phyloP scores from a whole-genome alignment of 2,113 vertebrate genomes.

The Machaerirhynchus nigripectus region DNA sequence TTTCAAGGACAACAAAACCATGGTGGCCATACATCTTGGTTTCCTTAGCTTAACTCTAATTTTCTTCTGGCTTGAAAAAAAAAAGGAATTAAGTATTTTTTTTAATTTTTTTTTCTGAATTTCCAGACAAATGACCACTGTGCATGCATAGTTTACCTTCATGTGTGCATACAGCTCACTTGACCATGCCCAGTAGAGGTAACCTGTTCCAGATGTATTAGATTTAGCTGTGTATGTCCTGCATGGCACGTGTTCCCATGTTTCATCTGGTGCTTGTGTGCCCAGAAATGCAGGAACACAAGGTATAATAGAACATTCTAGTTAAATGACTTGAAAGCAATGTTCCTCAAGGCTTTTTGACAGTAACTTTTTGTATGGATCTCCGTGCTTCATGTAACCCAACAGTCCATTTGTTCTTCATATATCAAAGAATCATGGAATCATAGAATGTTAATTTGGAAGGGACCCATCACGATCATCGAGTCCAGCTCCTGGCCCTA shows the following conservation, averaged over 20 bases:
- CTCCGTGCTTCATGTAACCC: background rate
- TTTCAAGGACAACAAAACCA: background rate
- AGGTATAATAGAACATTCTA: background rate
- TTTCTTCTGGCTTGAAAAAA: background rate
- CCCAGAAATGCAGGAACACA: fast-evolving
- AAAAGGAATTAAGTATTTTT: background rate
- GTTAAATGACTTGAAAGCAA: background rate
- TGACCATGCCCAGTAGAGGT: background rate
- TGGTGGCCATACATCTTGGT: background rate
- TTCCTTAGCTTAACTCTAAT: background rate
- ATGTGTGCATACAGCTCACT: background rate
- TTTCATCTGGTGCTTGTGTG: background rate
- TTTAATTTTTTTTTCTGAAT: fast-evolving
- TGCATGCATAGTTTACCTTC: background rate
- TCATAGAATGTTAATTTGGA: background rate
- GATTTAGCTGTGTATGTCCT: background rate
- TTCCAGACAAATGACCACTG: background rate
- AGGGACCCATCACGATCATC: background rate
- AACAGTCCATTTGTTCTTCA: background rate
- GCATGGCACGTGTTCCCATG: fast-evolving
- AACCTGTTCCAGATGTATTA: background rate
- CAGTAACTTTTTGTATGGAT: too few species aligned
- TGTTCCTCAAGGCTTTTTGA: background rate
- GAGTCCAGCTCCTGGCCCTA: background rate
- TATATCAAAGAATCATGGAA: background rate